A percentile compares a stretch with the other conserved stretches of the same genome.
phyloP scores from a whole-genome alignment of 1,140 invertebrate genomes.

The Danaus melanippus region DNA sequence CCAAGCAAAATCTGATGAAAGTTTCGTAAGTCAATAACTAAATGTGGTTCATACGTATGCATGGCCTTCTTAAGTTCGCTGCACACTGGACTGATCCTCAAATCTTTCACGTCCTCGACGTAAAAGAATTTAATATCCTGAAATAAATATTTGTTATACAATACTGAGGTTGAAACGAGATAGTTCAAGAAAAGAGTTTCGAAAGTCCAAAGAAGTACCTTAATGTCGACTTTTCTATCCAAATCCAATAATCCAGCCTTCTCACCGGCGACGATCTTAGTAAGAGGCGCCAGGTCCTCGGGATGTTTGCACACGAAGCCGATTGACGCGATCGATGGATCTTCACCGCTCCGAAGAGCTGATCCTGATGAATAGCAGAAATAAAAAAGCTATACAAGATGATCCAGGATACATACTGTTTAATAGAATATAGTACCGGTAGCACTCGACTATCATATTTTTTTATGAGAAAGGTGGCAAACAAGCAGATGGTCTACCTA shows the following conservation, averaged over 20 bases:
- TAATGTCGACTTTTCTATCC: slow-evolving; percentile 33
- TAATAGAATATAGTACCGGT: too few species aligned
- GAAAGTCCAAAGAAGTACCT: slow-evolving; percentile 14
- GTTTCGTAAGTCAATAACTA: not conserved
- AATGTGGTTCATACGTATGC: slow-evolving; percentile 45
- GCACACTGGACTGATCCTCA: slow-evolving; percentile 79
- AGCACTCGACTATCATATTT: too few species aligned
- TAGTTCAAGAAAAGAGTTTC: slow-evolving; percentile 37
- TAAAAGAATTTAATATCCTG: slow-evolving; percentile 84
- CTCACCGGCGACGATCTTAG: slow-evolving; percentile 30
- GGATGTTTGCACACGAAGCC: slow-evolving; percentile 44
- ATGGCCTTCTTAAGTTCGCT: slow-evolving; percentile 79
- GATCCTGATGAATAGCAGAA: slow-evolving; percentile 31
- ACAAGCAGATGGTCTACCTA: too few species aligned
- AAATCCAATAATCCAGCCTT: slow-evolving; percentile 22
- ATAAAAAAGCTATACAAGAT: not conserved
- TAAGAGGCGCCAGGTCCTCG: slow-evolving; percentile 47
- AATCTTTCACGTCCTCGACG: slow-evolving; percentile 79
- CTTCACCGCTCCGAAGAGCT: slow-evolving; percentile 34
- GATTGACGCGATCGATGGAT: slow-evolving; percentile 50
- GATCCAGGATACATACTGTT: too few species aligned
- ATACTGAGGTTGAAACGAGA: too few species aligned
- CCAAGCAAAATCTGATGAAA: too few species aligned
- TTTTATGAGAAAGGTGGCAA: too few species aligned
- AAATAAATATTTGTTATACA: slow-evolving; percentile 15